Evolutionary conservation across 2,888 invertebrate species (phyloP).

Genomic region (Onthophagus sagittarius): DNA sequence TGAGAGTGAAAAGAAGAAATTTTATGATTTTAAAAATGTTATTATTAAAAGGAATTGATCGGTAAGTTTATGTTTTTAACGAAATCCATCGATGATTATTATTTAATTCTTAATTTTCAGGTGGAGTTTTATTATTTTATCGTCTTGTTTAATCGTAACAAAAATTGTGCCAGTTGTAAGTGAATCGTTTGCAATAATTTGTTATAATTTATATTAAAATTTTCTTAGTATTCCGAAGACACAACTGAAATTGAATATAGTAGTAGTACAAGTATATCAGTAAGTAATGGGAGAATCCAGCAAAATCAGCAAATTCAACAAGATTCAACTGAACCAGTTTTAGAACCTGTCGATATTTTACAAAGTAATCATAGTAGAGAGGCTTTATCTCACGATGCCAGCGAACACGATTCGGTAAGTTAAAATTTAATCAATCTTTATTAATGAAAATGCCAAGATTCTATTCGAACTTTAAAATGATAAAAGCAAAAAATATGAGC

Average conservation of each 20-base stretch:
- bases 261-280: slow-evolving; percentile 42
- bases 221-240: slow-evolving; percentile 30
- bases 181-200: background rate
- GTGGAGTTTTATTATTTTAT: slow-evolving; percentile 20
- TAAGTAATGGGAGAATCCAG: slow-evolving; percentile 27
- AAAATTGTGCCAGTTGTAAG: slow-evolving; percentile 17
- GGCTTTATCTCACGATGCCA: slow-evolving; percentile 69
- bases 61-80: background rate
- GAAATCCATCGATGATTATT: background rate
- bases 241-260: slow-evolving; percentile 45
- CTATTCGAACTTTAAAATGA: background rate
- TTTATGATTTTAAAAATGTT: background rate
- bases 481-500: slow-evolving; percentile 28
- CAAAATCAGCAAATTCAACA: slow-evolving; percentile 22
- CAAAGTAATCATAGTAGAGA: slow-evolving; percentile 57
- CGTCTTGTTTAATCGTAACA: background rate
- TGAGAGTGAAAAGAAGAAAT: background rate
- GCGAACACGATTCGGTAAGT: slow-evolving; percentile 74
- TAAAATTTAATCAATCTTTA: slow-evolving; percentile 4
- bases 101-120: slow-evolving; percentile 23
- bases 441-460: background rate
- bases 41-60: background rate
- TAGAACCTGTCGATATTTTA: slow-evolving; percentile 24
- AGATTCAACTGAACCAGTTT: slow-evolving; percentile 32
- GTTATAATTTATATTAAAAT: background rate